These are phyloP conservation scores for Rallus crepitans DNA, from an alignment of 2,797 vertebrate species.

Conservation along the genomic window DNA sequence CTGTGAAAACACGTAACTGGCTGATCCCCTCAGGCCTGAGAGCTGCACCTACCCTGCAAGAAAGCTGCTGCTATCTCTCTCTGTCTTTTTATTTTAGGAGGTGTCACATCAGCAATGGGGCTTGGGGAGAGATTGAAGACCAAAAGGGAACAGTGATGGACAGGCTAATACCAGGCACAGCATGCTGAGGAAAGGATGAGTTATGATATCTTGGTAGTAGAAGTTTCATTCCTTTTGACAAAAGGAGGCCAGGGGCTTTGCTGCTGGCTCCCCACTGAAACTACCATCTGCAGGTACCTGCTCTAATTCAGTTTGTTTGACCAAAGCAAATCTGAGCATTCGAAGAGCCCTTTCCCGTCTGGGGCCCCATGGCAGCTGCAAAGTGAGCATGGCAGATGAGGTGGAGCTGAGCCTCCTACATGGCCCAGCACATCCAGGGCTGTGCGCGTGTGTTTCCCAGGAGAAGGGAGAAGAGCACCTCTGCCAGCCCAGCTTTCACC, in stretches of 20 bases:
- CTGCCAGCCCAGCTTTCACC: background rate
- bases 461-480: accelerated
- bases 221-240: background rate
- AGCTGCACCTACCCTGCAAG: background rate
- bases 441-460: background rate
- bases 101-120: background rate
- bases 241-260: background rate
- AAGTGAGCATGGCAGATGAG: background rate
- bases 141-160: background rate
- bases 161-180: background rate
- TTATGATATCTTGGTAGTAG: background rate
- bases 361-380: accelerated
- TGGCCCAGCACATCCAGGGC: background rate
- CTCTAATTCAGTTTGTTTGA: background rate
- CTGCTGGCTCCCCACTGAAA: background rate
- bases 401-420: background rate
- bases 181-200: background rate
- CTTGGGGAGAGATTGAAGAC: background rate
- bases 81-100: background rate
- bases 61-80: background rate
- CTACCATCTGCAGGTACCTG: background rate
- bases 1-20: background rate
- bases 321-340: background rate
- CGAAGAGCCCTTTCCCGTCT: accelerated
- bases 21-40: background rate